Percentiles rank a stretch among this genome's conserved stretches.
These are phyloP conservation scores for Lytechinus pictus DNA, from an alignment of 35 echinoderm and acorn worm genomes.

Conservation along the genomic window DNA sequence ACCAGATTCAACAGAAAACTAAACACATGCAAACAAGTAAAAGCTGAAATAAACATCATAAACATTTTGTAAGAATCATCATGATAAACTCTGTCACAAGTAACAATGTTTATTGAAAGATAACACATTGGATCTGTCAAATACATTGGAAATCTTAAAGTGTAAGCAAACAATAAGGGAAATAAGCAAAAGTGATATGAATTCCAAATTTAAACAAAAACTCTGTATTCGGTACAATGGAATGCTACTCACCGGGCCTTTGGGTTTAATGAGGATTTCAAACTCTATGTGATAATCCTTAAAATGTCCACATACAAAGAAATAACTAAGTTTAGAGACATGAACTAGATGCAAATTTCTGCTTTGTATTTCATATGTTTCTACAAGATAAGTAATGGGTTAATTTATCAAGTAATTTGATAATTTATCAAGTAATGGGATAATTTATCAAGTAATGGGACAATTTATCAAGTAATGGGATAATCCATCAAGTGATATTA, in stretches of 20 bases:
- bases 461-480: too few species aligned
- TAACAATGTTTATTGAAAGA: not conserved
- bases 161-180: not conserved
- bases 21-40: not conserved
- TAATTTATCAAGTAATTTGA: too few species aligned
- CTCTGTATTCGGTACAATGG: not conserved
- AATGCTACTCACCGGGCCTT: not conserved
- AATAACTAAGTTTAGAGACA: not conserved
- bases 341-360: not conserved
- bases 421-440: too few species aligned
- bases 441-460: too few species aligned
- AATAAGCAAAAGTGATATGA: not conserved
- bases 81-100: not conserved
- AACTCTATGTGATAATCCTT: slow-evolving; percentile 42
- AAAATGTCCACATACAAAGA: not conserved
- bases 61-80: not conserved
- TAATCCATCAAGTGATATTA: too few species aligned
- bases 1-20: not conserved
- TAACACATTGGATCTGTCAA: not conserved
- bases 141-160: not conserved
- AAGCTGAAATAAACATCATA: not conserved
- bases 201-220: not conserved
- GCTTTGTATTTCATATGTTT: not conserved
- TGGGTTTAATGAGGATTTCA: not conserved
- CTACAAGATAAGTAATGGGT: not conserved